phyloP scores from a whole-genome alignment of 2,113 vertebrate genomes.

The Ptilonorhynchus violaceus region DNA sequence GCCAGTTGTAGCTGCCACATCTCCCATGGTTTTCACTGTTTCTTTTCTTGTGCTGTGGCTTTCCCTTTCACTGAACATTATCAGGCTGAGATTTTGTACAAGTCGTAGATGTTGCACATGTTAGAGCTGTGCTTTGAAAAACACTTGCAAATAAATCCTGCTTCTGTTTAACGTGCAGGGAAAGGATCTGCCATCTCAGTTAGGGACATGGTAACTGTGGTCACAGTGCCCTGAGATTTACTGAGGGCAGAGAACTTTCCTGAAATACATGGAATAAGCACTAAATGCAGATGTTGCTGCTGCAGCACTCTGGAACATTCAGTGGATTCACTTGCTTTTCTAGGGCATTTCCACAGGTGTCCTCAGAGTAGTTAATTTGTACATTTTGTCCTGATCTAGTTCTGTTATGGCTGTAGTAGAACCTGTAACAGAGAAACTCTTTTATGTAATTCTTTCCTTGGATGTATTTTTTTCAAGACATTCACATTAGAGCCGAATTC shows the following conservation, averaged over 20 bases:
- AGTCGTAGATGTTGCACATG: accelerated
- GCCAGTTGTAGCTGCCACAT: not conserved
- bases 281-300: not conserved
- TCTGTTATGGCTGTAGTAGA: not conserved
- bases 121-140: not conserved
- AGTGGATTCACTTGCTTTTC: not conserved
- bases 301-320: not conserved
- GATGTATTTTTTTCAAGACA: not conserved
- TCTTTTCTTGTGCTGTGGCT: not conserved
- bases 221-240: not conserved
- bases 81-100: not conserved
- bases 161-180: not conserved
- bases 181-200: not conserved
- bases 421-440: not conserved
- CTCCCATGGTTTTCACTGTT: not conserved
- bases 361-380: not conserved
- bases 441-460: not conserved
- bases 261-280: not conserved
- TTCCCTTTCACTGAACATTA: not conserved
- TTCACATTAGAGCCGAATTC: not conserved
- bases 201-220: not conserved
- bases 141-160: not conserved
- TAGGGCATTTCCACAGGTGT: constrained; percentile 9
- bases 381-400: constrained; percentile 2
- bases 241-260: not conserved